Base-by-base conservation (phyloP, 1,140 invertebrate genomes). In the Neodiprion virginianus region DNA sequence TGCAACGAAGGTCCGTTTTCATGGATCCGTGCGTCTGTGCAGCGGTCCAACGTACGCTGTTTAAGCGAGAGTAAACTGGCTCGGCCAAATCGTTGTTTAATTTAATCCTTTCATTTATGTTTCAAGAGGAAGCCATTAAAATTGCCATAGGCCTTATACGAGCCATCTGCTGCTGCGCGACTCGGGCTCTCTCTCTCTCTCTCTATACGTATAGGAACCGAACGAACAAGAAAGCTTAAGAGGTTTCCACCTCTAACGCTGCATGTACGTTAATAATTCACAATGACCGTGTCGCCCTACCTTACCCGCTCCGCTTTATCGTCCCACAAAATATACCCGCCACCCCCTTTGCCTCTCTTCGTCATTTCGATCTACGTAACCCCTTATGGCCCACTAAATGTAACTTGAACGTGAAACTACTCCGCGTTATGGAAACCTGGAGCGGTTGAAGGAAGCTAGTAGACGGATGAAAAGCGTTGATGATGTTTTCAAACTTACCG, bases 121-220 rank as follows among this genome's bases (percentile, higher is more conserved):
- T 85, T 80, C 78, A 77, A 80, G 79, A 76, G 79, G 79, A 82
- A 82, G 79, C 81, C 79, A 83, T 84, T 85, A 82, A 81, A 83
- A 82, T 74, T 82, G 12, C 10, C 47, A n/a, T 78, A 1, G 17
- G 61, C 80, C 53, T 78, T 40, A 4, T 40, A 40, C 53, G 53
- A 61, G 53, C 53, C 53, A 61, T 61, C 53, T 61, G 53, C 50
- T 53, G 17, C 53, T 14, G n/a, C 8, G 28, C 28, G 28, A 40
- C 28, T 40, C 28, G 28, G 28, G 28, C 28, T 40, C 28, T 1
- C 2, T 1, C 28, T 40, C 28, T 40, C 28, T 40, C 28, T 40
- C 17, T 21, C 17, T 21, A 21, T 21, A 21, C 17, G 2, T 40
- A 40, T 5, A 40, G 28, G 28, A 40, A 40, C 28, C 28, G 28